phyloP scores from a whole-genome alignment of 2,888 invertebrate species.

The Eustalomyia histrio region DNA sequence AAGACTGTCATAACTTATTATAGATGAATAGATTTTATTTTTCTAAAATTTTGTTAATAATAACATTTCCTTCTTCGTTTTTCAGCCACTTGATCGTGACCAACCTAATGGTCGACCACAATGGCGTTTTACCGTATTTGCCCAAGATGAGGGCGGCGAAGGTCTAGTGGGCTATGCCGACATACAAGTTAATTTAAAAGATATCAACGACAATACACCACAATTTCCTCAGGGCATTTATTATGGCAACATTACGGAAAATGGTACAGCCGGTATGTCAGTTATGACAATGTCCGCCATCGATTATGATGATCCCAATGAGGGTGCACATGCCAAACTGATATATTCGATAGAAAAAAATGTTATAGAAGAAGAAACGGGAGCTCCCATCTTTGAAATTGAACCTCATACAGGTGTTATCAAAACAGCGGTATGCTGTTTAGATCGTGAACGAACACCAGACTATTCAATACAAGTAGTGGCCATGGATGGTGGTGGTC shows the following conservation, averaged over 20 bases:
- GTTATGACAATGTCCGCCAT: slow-evolving; percentile 99
- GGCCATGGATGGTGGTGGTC: slow-evolving; percentile 95
- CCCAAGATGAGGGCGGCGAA: slow-evolving; percentile 96
- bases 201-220: slow-evolving; percentile 98
- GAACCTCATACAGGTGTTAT: slow-evolving; percentile 97
- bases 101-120: slow-evolving; percentile 96
- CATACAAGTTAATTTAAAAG: slow-evolving; percentile 97
- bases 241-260: slow-evolving; percentile 96
- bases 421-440: slow-evolving; percentile 95
- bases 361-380: slow-evolving; percentile 97
- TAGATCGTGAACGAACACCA: slow-evolving; percentile 95
- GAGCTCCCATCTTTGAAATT: slow-evolving; percentile 96
- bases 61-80: slow-evolving; percentile 58
- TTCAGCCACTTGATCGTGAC: slow-evolving; percentile 95
- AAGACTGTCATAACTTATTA: too few species aligned
- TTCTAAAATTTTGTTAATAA: too few species aligned
- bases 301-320: slow-evolving; percentile 97
- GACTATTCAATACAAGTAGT: slow-evolving; percentile 98
- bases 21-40: too few species aligned
- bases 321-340: slow-evolving; percentile 95
- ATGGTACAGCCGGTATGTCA: slow-evolving; percentile 97
- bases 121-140: slow-evolving; percentile 97
- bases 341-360: slow-evolving; percentile 98
- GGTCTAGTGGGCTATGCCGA: slow-evolving; percentile 97
- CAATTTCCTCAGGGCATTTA: slow-evolving; percentile 96